Percentiles rank a stretch among this genome's conserved stretches.
Conservation (phyloP, 2,888 invertebrate genomes). For the Mythimna lalbum region DNA sequence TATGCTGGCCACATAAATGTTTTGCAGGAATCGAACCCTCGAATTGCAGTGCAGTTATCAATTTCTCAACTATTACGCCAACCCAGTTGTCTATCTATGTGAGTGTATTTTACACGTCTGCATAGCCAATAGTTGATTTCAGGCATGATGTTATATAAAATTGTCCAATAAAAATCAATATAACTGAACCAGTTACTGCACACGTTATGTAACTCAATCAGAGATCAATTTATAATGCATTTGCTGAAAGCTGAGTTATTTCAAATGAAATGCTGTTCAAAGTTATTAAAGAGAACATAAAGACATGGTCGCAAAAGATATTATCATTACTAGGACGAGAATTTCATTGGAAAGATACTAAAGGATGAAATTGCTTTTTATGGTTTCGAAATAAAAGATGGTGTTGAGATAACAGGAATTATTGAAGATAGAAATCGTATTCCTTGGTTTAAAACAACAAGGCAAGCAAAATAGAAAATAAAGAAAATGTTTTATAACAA, state of each 20-base stretch:
- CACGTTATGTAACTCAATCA: constrained; percentile 29
- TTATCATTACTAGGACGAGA: not conserved
- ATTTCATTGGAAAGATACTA: constrained; percentile 3
- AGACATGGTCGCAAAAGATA: not conserved
- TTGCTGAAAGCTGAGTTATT: constrained; percentile 33
- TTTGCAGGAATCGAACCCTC: no score
- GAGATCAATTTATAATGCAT: constrained; percentile 40
- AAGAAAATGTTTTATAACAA: not conserved
- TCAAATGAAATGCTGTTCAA: constrained; percentile 9
- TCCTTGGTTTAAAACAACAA: not conserved
- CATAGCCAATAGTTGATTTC: no score
- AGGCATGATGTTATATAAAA: not conserved
- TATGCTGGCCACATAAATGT: no score
- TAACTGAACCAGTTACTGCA: constrained; percentile 12
- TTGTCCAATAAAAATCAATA: constrained; percentile 24
- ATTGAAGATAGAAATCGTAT: not conserved
- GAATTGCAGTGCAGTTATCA: no score
- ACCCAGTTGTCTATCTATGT: not conserved
- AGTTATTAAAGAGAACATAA: constrained; percentile 21
- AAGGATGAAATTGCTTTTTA: not conserved
- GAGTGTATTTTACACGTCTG: not conserved
- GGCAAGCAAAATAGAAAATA: not conserved
- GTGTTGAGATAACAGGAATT: not conserved
- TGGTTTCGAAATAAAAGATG: not conserved
- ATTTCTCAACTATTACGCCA: no score